Evolutionary conservation across 2,113 vertebrate genomes (phyloP).

Genomic region (Equus przewalskii): DNA sequence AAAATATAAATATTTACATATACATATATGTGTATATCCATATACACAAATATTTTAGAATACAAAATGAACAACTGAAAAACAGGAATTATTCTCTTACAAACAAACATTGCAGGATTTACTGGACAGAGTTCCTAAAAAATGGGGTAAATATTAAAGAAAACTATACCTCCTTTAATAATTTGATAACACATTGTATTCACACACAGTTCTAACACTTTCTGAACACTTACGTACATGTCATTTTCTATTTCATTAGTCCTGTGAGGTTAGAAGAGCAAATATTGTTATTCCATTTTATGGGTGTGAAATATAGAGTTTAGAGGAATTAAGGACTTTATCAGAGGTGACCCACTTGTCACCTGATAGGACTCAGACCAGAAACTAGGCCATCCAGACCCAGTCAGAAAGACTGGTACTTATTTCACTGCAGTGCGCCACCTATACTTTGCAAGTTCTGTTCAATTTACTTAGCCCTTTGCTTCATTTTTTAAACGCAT

Average conservation of each 20-base stretch:
- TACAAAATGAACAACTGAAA: constrained; percentile 57
- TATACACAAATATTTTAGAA: neutral
- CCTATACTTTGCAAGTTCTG: neutral
- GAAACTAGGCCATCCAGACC: neutral
- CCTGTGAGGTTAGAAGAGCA: neutral
- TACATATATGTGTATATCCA: neutral
- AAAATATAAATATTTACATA: neutral
- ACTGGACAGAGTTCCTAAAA: constrained; percentile 14
- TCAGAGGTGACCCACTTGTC: neutral
- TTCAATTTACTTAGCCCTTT: neutral
- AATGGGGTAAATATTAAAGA: neutral
- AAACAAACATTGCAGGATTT: constrained; percentile 28
- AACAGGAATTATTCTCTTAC: constrained; percentile 31
- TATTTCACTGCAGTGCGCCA: neutral
- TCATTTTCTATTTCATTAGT: neutral
- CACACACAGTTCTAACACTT: neutral
- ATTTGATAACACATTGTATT: neutral
- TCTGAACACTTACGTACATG: neutral
- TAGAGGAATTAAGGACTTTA: neutral
- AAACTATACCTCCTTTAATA: neutral
- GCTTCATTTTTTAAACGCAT: neutral
- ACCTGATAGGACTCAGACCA: neutral
- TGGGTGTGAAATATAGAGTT: neutral
- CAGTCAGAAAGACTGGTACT: neutral
- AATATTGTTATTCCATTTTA: neutral